phyloP scores from a whole-genome alignment of 1,140 invertebrate species.

The Drosophila rhopaloa region DNA sequence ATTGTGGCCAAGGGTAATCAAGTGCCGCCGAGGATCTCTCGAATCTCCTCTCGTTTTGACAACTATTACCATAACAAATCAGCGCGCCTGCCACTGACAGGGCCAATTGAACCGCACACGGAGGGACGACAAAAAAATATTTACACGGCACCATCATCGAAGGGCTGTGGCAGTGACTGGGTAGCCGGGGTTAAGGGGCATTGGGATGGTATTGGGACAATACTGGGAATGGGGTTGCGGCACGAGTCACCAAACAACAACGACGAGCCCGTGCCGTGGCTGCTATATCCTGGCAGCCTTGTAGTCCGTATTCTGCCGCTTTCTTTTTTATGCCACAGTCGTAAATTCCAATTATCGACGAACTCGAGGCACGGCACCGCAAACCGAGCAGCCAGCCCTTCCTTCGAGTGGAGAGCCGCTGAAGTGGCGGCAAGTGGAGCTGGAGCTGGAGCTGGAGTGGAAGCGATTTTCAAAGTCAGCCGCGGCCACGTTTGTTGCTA shows the following conservation, averaged over 20 bases:
- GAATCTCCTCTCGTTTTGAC: conserved; percentile 73
- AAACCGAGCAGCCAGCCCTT: conserved; percentile 43
- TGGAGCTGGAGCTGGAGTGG: conserved; percentile 36
- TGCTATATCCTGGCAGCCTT: conserved; percentile 64
- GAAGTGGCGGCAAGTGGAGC: conserved; percentile 40
- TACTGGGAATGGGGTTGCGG: conserved; percentile 3
- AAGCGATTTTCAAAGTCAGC: conserved; percentile 79
- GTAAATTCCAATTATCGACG: conserved; percentile 82
- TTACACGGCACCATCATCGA: conserved; percentile 68
- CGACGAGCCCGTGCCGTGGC: conserved; percentile 50
- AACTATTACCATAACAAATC: conserved; percentile 82
- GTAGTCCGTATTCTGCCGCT: conserved; percentile 53
- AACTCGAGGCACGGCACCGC: conserved; percentile 71
- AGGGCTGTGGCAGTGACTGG: background rate
- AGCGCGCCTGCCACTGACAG: conserved; percentile 75
- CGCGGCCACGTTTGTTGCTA: conserved; percentile 59
- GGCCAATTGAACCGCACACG: conserved; percentile 70
- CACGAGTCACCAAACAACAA: conserved; percentile 54
- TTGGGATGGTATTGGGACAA: conserved; percentile 2
- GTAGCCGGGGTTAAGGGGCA: background rate
- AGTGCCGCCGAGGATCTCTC: conserved; percentile 76
- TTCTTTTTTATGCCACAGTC: conserved; percentile 76
- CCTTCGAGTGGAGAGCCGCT: conserved; percentile 40
- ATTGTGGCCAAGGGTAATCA: conserved; percentile 73
- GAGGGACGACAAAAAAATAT: conserved; percentile 62